These are phyloP conservation scores for Drosophila kepulauana DNA, from an alignment of 1,140 invertebrate species.

Conservation along the genomic window DNA sequence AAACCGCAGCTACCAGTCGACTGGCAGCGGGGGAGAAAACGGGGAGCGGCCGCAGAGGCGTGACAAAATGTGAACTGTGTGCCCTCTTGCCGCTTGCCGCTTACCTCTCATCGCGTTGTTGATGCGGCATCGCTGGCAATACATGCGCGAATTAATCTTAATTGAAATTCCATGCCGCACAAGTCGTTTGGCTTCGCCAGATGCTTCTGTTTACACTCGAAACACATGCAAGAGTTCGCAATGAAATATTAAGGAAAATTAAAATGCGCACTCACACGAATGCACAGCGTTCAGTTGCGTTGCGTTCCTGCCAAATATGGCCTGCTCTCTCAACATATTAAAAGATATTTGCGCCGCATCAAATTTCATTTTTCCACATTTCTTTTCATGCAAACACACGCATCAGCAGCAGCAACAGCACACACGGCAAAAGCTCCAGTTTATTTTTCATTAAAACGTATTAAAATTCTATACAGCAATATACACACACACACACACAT, in stretches of 20 bases:
- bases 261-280: conserved; percentile 62
- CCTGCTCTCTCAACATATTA: conserved; percentile 22
- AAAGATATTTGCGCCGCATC: conserved; percentile 67
- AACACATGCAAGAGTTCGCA: conserved; percentile 25
- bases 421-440: conserved; percentile 50
- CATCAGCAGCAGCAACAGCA: background rate
- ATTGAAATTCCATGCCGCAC: conserved; percentile 77
- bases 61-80: conserved; percentile 25
- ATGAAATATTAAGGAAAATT: conserved; percentile 77
- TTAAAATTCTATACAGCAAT: conserved; percentile 59
- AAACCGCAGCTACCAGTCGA: conserved; percentile 61
- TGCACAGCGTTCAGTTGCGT: conserved; percentile 18
- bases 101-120: background rate
- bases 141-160: conserved; percentile 82
- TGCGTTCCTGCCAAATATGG: conserved; percentile 30
- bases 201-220: conserved; percentile 44
- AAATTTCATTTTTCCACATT: conserved; percentile 59
- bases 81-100: background rate
- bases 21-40: background rate
- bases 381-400: conserved; percentile 21
- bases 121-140: conserved; percentile 35
- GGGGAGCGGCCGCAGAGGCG: background rate
- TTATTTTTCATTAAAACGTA: conserved; percentile 78
- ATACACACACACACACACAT: conserved; percentile 1
- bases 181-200: conserved; percentile 47